A percentile compares a stretch with the other conserved stretches of the same genome.
Evolutionary conservation across 2,888 invertebrate species (phyloP).

Genomic region (Tetranychus piercei): DNA sequence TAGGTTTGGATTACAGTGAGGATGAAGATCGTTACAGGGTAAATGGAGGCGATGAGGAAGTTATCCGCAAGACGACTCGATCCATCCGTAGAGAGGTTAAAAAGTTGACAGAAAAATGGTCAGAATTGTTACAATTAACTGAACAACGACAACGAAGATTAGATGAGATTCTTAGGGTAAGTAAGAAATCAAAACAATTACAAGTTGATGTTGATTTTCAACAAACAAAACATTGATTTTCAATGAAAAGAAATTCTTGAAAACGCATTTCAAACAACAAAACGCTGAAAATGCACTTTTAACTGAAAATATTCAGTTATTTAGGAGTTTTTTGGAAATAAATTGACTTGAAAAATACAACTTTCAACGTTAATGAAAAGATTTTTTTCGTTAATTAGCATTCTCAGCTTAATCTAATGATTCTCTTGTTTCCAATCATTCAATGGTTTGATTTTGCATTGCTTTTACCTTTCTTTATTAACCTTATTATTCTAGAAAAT

Average conservation of each 20-base stretch:
- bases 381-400: no score
- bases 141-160: slow-evolving; percentile 46
- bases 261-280: no score
- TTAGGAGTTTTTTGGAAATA: no score
- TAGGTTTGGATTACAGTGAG: not conserved
- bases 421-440: no score
- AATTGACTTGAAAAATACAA: no score
- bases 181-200: slow-evolving; percentile 5
- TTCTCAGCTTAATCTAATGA: no score
- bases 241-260: no score
- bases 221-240: not conserved
- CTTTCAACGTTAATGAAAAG: no score
- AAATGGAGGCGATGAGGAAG: not conserved
- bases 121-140: slow-evolving; percentile 56
- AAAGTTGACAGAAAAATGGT: slow-evolving; percentile 88
- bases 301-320: no score
- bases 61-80: slow-evolving; percentile 24
- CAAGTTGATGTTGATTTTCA: no score
- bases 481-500: slow-evolving; percentile 49
- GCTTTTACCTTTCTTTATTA: not conserved
- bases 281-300: no score
- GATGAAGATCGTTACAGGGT: not conserved
- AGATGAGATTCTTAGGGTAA: slow-evolving; percentile 34
- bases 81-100: slow-evolving; percentile 54
- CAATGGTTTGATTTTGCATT: no score